Base-by-base conservation (phyloP, 2,113 vertebrate genomes). In the Onychorhynchus coronatus region DNA sequence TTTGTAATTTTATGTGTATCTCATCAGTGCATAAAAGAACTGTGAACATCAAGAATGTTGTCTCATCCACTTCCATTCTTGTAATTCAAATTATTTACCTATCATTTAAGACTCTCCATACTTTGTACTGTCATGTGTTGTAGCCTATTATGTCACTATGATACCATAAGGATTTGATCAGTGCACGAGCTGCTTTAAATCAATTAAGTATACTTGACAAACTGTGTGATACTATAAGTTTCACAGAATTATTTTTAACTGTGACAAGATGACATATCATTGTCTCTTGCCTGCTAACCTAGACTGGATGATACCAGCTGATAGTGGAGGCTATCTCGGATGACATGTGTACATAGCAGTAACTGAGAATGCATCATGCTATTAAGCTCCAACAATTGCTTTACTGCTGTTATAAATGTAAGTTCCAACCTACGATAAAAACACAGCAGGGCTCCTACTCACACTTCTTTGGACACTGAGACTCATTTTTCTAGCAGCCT, bases 401-500 rank as follows among this genome's bases (percentile, higher is more conserved):
- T 96, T 97, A 93, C 93, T 81, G 85, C 92, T 97, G 94, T 88
- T 97, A 95, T 66, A 97, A 98, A 95, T 95, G 88, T 94, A 84
- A 91, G 95, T 83, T 96, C 76, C 31, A 85, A 92, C 80, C 65
- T 89, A 96, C 1, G 31, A 92, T 87, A 95, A 96, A 87, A 93
- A 82, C 97, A 93, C 96, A 96, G 95, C 75, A 96, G 84, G 85
- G 53, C 11, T 96, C 62, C 82, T 93, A 37, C 73, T 92, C 82
- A 67, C 50, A 89, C 49, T 88, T 95, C 56, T 81, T 89, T 85
- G 95, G 75, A 96, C 50, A 83, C 75, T 93, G 90, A 91, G 90
- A 82, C 67, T 91, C 14, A 88, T 75, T 89, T 85, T 92, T 93
- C 41, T 81, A 92, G 93, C 90, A 83, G 76, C 31, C 63, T 95